These are phyloP conservation scores for Cremastinae sp. DNA, from an alignment of 2,888 invertebrate species.

Conservation along the genomic window DNA sequence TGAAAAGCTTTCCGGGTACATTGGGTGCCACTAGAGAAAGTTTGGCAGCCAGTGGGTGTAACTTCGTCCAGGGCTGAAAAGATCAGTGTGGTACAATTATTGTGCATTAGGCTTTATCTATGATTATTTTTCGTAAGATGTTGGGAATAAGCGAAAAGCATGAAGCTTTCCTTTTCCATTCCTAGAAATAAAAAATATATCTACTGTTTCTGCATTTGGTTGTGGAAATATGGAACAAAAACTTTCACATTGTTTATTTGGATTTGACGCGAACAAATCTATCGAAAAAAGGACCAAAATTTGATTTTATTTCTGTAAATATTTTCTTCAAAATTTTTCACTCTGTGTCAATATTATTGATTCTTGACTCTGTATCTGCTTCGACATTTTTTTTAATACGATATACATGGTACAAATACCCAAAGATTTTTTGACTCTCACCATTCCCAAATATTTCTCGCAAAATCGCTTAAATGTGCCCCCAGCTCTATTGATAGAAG, in stretches of 20 bases:
- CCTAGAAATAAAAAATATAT: conserved; percentile 16
- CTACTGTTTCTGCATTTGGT: conserved; percentile 30
- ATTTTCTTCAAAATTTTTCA: conserved; percentile 29
- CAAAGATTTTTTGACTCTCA: conserved; percentile 11
- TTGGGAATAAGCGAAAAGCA: conserved; percentile 18
- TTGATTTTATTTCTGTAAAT: conserved; percentile 29
- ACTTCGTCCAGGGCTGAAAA: conserved; percentile 23
- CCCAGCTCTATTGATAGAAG: conserved; percentile 29
- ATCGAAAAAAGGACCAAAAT: conserved; percentile 20
- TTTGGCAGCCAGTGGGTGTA: conserved; percentile 23
- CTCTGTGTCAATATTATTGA: conserved; percentile 32
- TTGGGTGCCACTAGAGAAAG: conserved; percentile 17
- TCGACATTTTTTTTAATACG: conserved; percentile 42
- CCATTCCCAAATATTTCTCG: conserved; percentile 26
- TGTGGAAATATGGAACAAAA: conserved; percentile 26
- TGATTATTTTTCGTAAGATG: conserved; percentile 25
- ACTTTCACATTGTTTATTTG: conserved; percentile 32
- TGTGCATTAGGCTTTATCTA: conserved; percentile 24
- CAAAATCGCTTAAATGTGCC: conserved; percentile 19
- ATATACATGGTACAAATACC: conserved; percentile 42
- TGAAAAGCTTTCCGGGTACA: conserved; percentile 38
- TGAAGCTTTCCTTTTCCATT: conserved; percentile 3
- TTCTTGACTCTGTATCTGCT: conserved; percentile 37
- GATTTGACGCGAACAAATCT: conserved; percentile 31
- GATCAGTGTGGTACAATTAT: conserved; percentile 24